Base-by-base conservation (phyloP, 2,797 vertebrate genomes). In the Chaetophractus vellerosus region DNA sequence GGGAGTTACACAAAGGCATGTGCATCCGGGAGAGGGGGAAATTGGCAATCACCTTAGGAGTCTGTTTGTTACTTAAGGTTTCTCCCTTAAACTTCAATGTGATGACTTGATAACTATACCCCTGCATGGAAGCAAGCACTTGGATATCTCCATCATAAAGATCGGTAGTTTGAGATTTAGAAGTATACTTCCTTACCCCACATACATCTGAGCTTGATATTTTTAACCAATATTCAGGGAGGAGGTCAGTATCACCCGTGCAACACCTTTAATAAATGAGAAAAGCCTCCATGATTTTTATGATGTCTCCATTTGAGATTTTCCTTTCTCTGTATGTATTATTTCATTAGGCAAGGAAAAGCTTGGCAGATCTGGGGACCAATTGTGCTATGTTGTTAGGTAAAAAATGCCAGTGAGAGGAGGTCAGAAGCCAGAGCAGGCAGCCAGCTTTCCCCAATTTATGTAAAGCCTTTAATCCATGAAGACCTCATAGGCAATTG, bases 381-480 rank as follows among this genome's bases (percentile, higher is more conserved):
- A 93, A 79, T 18, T 48, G 63, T 79, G 66, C 78, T 86, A 6
- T 14, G 48, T 48, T 76, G n/a, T 23, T 79, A 24, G 52, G n/a
- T 68, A 1, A 33, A 81, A 95, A 96, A 79, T 38, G 38, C 36
- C 36, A n/a, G 52, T 16, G 28, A 93, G 82, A 63, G 23, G 61
- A 87, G 59, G 92, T 97, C 94, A 96, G 41, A 57, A 92, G 33
- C 63, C 33, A 38, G 31, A 92, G 26, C 4, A 74, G 31, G 55
- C 36, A 92, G 41, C 5, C 85, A 68, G 55, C 5, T 93, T 95
- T 93, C 14, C 76, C 69, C 74, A 92, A 84, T 96, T 93, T 93
- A 91, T 89, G 78, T 93, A 88, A 87, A 93, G 90, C 45, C 90
- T 93, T 96, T 93, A 96, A 89, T 96, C 93, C 94, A 87, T 4